Evolutionary conservation across 2,888 invertebrate species (phyloP).

Genomic region (Rhamphomyia laevipes): DNA sequence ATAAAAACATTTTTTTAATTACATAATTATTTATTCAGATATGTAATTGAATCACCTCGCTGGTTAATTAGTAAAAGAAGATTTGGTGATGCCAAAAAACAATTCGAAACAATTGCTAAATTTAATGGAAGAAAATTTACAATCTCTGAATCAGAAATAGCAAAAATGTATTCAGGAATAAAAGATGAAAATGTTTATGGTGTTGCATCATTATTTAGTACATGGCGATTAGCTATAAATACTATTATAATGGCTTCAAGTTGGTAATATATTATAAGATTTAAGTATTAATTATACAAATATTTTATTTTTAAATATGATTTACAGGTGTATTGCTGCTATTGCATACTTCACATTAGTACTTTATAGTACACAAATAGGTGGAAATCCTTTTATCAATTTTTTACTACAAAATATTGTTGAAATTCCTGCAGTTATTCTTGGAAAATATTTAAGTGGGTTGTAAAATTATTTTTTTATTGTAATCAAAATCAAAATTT

Average conservation of each 20-base stretch:
- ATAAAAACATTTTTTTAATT: constrained; percentile 2
- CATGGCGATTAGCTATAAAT: constrained; percentile 43
- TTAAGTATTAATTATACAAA: not conserved
- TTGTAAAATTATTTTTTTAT: constrained; percentile 5
- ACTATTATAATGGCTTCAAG: constrained; percentile 43
- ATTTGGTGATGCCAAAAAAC: constrained; percentile 38
- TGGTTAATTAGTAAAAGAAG: constrained; percentile 48
- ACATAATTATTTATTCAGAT: constrained; percentile 30
- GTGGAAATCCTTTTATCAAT: constrained; percentile 53
- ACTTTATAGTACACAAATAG: constrained; percentile 43
- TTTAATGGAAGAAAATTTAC: constrained; percentile 40
- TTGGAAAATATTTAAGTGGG: constrained; percentile 42
- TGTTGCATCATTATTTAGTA: constrained; percentile 44
- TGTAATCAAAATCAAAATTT: not conserved
- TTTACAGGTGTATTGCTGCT: constrained; percentile 40
- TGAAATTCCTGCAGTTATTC: constrained; percentile 50
- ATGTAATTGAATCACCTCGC: constrained; percentile 51
- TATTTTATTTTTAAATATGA: constrained; percentile 3
- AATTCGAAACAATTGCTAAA: constrained; percentile 44
- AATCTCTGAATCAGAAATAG: constrained; percentile 35
- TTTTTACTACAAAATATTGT: constrained; percentile 50
- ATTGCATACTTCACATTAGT: constrained; percentile 42
- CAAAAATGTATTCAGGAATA: constrained; percentile 33
- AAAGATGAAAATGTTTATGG: constrained; percentile 37
- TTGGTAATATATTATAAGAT: constrained; percentile 37